Percentiles rank a stretch among this genome's conserved stretches.
Evolutionary conservation across 2,797 vertebrate species (phyloP).

Genomic region (Pelobates cultripes): DNA sequence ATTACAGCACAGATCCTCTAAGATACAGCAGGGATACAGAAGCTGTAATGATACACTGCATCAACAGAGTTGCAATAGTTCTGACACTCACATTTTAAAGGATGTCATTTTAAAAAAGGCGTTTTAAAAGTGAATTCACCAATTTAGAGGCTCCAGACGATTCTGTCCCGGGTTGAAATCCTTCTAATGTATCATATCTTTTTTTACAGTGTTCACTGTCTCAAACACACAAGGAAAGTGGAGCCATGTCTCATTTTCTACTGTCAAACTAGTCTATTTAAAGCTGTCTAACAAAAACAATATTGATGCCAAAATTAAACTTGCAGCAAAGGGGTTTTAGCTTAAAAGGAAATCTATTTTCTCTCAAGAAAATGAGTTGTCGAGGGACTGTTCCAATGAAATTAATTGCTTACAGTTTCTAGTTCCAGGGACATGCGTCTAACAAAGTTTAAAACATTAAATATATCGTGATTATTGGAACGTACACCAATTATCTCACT

Average conservation of each 20-base stretch:
- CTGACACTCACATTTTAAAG: no score
- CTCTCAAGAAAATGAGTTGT: conserved; percentile 8
- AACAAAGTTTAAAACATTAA: conserved; percentile 24
- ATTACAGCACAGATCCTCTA: no score
- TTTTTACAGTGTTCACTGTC: background rate
- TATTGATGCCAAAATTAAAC: conserved; percentile 11
- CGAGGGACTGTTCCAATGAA: conserved; percentile 1
- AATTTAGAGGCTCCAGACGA: no score
- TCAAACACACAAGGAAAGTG: background rate
- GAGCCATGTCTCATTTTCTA: background rate
- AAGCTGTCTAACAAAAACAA: conserved; percentile 10
- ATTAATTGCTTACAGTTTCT: conserved; percentile 13
- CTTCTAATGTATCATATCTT: background rate
- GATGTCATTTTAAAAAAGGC: no score
- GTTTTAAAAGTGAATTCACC: no score
- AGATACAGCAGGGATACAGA: no score
- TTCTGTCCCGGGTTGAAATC: no score
- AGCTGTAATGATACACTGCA: no score
- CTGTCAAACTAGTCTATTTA: background rate
- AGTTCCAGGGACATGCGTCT: conserved; percentile 24
- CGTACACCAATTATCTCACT: conserved; percentile 8
- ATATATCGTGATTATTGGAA: conserved; percentile 26
- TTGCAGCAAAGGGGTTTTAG: background rate
- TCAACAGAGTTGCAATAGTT: no score
- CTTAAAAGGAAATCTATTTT: conserved; percentile 33